These are phyloP conservation scores for Drepana falcataria DNA, from an alignment of 2,888 invertebrate species.

Conservation along the genomic window DNA sequence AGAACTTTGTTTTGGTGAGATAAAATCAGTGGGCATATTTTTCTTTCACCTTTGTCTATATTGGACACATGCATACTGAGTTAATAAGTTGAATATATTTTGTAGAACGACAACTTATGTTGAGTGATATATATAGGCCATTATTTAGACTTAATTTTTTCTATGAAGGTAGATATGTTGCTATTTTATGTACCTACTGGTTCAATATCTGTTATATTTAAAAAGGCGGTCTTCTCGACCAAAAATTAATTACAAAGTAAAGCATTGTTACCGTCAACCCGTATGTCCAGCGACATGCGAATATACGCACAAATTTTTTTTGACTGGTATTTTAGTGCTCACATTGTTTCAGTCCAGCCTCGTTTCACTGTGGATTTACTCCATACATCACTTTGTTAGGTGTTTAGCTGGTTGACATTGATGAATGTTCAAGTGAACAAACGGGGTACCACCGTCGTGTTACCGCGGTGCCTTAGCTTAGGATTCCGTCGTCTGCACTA, in stretches of 20 bases:
- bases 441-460: conserved; percentile 26
- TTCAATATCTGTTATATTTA: too few species aligned
- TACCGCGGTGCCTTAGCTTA: conserved; percentile 23
- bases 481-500: conserved; percentile 33
- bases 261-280: not conserved
- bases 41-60: too few species aligned
- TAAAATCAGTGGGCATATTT: too few species aligned
- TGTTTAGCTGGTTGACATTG: conserved; percentile 58
- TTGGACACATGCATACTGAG: too few species aligned
- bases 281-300: conserved; percentile 1
- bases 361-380: conserved; percentile 53
- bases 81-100: too few species aligned
- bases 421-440: conserved; percentile 53
- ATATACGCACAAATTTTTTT: conserved; percentile 11
- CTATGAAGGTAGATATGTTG: too few species aligned
- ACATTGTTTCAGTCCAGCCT: conserved; percentile 30
- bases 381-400: conserved; percentile 65
- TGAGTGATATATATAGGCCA: too few species aligned
- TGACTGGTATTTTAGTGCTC: conserved; percentile 24
- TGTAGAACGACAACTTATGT: too few species aligned
- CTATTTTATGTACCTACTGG: too few species aligned
- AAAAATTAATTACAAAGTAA: not conserved
- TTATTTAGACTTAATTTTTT: too few species aligned
- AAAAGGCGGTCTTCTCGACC: too few species aligned
- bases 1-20: too few species aligned